These are phyloP conservation scores for Abscondita cerata DNA, from an alignment of 2,888 invertebrate species.

Conservation along the genomic window DNA sequence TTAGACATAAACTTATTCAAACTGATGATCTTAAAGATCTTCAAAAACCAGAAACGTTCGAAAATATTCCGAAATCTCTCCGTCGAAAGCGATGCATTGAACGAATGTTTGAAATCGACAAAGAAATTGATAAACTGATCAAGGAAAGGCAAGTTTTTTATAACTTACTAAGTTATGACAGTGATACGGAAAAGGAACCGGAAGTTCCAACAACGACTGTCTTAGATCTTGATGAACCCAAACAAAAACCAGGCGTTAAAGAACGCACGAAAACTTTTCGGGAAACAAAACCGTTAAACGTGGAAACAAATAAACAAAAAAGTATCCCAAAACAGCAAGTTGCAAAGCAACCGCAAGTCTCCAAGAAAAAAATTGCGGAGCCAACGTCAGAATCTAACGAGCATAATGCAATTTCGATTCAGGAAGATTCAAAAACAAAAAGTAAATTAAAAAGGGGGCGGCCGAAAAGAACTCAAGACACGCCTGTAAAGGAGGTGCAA, in stretches of 20 bases:
- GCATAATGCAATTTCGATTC: no score
- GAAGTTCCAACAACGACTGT: no score
- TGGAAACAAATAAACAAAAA: no score
- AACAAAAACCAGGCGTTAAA: no score
- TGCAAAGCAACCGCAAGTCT: no score
- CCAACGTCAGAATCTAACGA: no score
- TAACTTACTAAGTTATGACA: slow-evolving; percentile 20
- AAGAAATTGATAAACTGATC: slow-evolving; percentile 44
- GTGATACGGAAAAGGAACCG: slow-evolving; percentile 4
- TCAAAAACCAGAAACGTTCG: not conserved
- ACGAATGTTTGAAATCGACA: slow-evolving; percentile 42
- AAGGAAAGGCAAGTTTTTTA: slow-evolving; percentile 42
- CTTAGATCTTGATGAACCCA: no score
- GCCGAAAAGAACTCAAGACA: not conserved
- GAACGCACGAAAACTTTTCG: no score
- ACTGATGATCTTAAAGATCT: slow-evolving; percentile 17
- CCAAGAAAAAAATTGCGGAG: no score
- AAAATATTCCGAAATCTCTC: slow-evolving; percentile 18
- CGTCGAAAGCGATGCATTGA: slow-evolving; percentile 10
- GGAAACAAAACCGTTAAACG: no score
- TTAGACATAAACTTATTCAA: slow-evolving; percentile 8
- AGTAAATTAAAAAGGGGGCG: not conserved
- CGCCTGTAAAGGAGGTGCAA: no score
- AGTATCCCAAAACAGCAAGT: no score
- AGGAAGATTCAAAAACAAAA: not conserved